phyloP scores from a whole-genome alignment of 2,113 vertebrate species.

The Oophaga pumilio region DNA sequence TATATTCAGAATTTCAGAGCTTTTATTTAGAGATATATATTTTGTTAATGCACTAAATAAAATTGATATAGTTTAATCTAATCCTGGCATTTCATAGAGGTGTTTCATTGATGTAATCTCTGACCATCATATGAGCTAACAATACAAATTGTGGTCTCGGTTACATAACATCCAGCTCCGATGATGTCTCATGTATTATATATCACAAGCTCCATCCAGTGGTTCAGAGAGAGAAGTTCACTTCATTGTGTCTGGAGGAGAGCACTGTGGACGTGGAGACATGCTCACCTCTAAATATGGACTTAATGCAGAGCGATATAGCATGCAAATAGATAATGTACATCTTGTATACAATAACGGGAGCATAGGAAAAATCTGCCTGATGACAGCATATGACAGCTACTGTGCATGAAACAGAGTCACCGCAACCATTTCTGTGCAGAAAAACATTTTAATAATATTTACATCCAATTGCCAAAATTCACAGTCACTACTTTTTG shows the following conservation, averaged over 20 bases:
- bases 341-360: neutral
- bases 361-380: neutral
- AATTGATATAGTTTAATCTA: neutral
- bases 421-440: too few relatives aligned
- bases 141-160: neutral
- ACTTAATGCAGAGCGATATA: neutral
- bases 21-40: neutral
- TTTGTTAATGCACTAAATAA: neutral
- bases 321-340: neutral
- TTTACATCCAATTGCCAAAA: neutral
- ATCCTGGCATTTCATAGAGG: neutral
- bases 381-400: neutral
- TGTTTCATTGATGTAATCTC: neutral
- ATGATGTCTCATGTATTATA: neutral
- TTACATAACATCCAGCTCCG: neutral
- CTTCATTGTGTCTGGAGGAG: neutral
- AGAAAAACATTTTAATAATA: too few relatives aligned
- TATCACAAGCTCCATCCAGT: conserved; percentile 46
- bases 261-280: neutral
- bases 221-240: neutral
- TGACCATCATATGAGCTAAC: neutral
- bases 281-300: neutral
- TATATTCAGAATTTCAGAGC: neutral
- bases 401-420: neutral
- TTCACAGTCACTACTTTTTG: neutral